Conservation (phyloP, 2,113 vertebrate species). For the Cinclus cinclus region DNA sequence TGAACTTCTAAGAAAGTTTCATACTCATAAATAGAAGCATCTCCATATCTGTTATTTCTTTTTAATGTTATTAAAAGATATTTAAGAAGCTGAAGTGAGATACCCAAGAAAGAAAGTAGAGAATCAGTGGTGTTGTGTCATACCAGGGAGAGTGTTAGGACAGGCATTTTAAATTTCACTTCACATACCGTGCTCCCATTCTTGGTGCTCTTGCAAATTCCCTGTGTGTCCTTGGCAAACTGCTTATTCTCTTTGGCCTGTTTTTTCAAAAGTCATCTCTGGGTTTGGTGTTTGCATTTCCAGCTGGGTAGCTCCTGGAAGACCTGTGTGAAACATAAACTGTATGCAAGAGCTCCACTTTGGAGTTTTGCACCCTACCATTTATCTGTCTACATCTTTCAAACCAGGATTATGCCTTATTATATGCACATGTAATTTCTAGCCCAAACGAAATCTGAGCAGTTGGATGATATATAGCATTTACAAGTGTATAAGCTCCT, state of each 20-base stretch:
- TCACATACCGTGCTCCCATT: not conserved
- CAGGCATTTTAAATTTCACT: not conserved
- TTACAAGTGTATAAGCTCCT: not conserved
- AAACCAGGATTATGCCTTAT: not conserved
- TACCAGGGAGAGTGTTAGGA: not conserved
- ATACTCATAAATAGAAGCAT: not conserved
- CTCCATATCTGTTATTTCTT: not conserved
- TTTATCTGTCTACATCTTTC: not conserved
- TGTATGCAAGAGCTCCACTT: not conserved
- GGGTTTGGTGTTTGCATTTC: not conserved
- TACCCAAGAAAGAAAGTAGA: not conserved
- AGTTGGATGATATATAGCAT: not conserved
- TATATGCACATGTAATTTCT: not conserved
- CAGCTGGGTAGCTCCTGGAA: not conserved
- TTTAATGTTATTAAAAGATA: not conserved
- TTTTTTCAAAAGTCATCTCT: not conserved
- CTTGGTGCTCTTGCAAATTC: not conserved
- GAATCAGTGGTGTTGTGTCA: not conserved
- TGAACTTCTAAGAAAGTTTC: conserved; percentile 22
- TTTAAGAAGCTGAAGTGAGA: not conserved
- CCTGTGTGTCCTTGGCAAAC: not conserved
- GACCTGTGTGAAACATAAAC: not conserved
- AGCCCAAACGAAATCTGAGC: not conserved
- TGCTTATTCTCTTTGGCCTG: not conserved
- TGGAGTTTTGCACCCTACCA: not conserved